Conservation (phyloP, 1,140 invertebrate species). For the Formica selysi region DNA sequence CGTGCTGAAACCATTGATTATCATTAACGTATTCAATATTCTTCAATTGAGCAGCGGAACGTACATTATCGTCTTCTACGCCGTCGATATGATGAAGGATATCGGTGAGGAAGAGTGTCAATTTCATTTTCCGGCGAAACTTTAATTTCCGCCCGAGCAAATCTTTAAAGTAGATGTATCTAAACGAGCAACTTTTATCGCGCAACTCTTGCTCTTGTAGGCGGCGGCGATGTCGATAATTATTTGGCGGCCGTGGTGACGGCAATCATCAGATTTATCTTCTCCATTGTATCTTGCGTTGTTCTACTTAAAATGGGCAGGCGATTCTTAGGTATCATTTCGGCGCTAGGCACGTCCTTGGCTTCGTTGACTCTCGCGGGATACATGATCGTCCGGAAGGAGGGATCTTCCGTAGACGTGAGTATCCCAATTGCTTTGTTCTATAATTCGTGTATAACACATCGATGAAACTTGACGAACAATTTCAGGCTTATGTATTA, state of each 20-base stretch:
- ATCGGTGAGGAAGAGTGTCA: constrained; percentile 81
- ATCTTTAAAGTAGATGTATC: neutral
- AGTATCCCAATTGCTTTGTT: constrained; percentile 32
- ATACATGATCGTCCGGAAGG: constrained; percentile 85
- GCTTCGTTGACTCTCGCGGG: constrained; percentile 88
- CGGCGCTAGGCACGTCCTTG: constrained; percentile 88
- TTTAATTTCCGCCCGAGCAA: neutral
- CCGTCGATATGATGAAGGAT: constrained; percentile 89
- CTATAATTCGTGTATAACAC: neutral
- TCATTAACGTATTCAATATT: constrained; percentile 90
- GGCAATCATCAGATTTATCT: constrained; percentile 88
- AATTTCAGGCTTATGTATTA: constrained; percentile 84
- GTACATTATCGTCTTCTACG: constrained; percentile 91
- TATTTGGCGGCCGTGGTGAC: constrained; percentile 89
- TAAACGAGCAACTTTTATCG: constrained; percentile 15
- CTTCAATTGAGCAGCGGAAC: constrained; percentile 91
- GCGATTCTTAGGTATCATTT: constrained; percentile 88
- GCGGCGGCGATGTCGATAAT: constrained; percentile 79
- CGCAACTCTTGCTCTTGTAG: constrained; percentile 57
- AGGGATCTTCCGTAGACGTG: constrained; percentile 82
- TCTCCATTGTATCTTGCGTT: constrained; percentile 89
- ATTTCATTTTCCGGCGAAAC: neutral
- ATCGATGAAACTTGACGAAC: constrained; percentile 27
- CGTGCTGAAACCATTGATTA: constrained; percentile 90
- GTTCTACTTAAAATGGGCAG: constrained; percentile 89